phyloP scores from a whole-genome alignment of 2,113 vertebrate species.

The Mormyrus lacerda region DNA sequence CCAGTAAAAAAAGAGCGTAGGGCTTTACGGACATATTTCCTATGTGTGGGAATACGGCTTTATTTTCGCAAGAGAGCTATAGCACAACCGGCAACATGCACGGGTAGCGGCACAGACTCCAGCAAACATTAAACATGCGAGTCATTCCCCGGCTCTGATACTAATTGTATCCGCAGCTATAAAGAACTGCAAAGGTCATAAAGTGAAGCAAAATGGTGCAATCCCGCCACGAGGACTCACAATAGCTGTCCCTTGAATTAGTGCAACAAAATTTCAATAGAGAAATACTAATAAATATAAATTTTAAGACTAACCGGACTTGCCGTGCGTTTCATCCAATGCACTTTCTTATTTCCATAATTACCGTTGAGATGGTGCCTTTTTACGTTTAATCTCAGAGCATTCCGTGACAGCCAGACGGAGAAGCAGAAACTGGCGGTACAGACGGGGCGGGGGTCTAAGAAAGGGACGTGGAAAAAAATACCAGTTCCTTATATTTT shows the following conservation, averaged over 20 bases:
- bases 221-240: background rate
- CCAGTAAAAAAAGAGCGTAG: background rate
- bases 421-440: background rate
- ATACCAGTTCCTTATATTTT: constrained; percentile 29
- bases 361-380: background rate
- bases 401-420: constrained; percentile 23
- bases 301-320: constrained; percentile 12
- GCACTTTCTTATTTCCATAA: constrained; percentile 37
- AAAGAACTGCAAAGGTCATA: constrained; percentile 18
- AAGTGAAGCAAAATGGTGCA: constrained; percentile 11
- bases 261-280: background rate
- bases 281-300: background rate
- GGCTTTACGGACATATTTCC: background rate
- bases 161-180: constrained; percentile 4
- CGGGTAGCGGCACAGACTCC: background rate
- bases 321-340: constrained; percentile 10
- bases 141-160: constrained; percentile 27
- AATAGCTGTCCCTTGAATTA: background rate
- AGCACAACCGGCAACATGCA: background rate
- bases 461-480: constrained; percentile 2
- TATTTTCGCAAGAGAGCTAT: background rate
- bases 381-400: constrained; percentile 20
- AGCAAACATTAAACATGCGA: constrained; percentile 11
- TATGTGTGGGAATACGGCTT: background rate
- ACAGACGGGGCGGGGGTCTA: background rate